Conservation (phyloP, 2,797 vertebrate genomes). For the Selene dorsalis region DNA sequence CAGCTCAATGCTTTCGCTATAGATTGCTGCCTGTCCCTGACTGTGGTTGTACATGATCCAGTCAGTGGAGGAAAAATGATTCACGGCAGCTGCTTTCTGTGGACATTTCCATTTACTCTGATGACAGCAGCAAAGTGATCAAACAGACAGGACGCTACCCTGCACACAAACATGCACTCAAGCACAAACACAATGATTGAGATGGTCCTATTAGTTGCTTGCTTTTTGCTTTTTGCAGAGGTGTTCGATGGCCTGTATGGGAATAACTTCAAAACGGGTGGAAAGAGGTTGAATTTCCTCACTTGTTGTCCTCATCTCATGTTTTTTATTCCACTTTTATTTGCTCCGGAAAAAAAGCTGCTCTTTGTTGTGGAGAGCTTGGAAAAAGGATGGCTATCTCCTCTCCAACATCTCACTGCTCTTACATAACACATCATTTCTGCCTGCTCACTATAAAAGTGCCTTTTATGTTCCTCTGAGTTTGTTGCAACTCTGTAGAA, state of each 20-base stretch:
- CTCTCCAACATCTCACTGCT: conserved; percentile 16
- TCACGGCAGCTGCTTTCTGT: conserved; percentile 17
- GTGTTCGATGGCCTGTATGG: neutral
- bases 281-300: neutral
- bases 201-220: neutral
- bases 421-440: conserved; percentile 42
- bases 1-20: conserved; percentile 13
- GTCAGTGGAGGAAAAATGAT: conserved; percentile 6
- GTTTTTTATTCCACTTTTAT: neutral
- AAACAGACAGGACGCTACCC: conserved; percentile 28
- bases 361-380: conserved; percentile 2
- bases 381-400: conserved; percentile 5
- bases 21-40: conserved; percentile 19
- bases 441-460: conserved; percentile 37
- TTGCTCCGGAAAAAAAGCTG: neutral
- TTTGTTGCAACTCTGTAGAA: conserved; percentile 47
- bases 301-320: neutral
- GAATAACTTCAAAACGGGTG: conserved; percentile 22
- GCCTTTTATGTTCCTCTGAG: conserved; percentile 33
- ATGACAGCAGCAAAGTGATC: conserved; percentile 36
- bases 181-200: conserved; percentile 33
- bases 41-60: conserved; percentile 15
- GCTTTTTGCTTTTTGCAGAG: conserved; percentile 16
- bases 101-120: conserved; percentile 49
- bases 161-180: conserved; percentile 9